Base-by-base conservation (phyloP, 2,113 vertebrate genomes). In the Tetraodon nigroviridis region DNA sequence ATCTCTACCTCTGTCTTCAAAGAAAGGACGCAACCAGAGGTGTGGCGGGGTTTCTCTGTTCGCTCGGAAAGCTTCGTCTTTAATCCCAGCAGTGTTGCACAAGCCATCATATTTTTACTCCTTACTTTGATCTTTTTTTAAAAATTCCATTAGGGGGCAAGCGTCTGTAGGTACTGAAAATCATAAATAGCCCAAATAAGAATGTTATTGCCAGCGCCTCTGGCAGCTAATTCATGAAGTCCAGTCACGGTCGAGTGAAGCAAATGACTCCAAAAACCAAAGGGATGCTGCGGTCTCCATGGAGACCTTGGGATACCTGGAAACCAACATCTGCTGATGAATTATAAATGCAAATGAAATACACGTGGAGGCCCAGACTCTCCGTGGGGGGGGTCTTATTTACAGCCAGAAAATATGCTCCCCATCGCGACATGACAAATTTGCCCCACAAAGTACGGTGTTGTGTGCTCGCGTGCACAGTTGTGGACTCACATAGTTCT, bases 301-400 rank as follows among this genome's bases (percentile, higher is more conserved):
- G 58, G 79, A 66, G 58, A 52, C 60, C 73, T 72, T 58, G 60
- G 68, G 55, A 84, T 80, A 82, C 79, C 75, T 80, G 70, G 73
- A 82, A 83, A 71, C 59, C 67, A 77, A 86, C 81, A 81, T 80
- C 78, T 82, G 75, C 29, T 71, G n/a, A 79, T 85, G 71, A 84
- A 86, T 84, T 80, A 87, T 84, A 71, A 75, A 87, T 84, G 73
- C 57, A 55, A 58, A 73, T 72, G 70, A 76, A 79, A 82, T 61
- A 58, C 69, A 69, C 76, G 78, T 75, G 41, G 75, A 60, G 54
- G 0, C 44, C n/a, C 58, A 61, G 56, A 73, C 67, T 71, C 69
- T 76, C 75, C 57, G 41, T 64, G 63, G 64, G 55, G 64, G 55
- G 66, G 50, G 62, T 61, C 69, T 78, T 78, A 84, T 82, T 85